Evolutionary conservation across 2,888 invertebrate genomes (phyloP).

Genomic region (Rhagonycha lutea): DNA sequence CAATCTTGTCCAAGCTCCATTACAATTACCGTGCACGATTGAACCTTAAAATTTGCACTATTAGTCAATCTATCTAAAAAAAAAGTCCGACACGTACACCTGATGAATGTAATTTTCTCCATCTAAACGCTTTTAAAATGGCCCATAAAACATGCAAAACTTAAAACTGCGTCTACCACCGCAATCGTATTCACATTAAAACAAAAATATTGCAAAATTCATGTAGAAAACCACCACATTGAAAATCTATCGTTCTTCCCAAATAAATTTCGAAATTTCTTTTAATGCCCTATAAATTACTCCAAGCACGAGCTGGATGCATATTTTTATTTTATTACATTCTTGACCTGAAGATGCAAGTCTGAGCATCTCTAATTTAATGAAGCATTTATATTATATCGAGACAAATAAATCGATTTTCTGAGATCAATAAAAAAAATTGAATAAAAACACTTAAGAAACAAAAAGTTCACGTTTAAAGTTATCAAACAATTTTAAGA

Average conservation of each 20-base stretch:
- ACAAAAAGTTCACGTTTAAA: not conserved
- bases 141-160: slow-evolving; percentile 10
- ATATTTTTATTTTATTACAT: slow-evolving; percentile 4
- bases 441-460: not conserved
- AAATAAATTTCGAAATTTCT: slow-evolving; percentile 1
- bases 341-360: not conserved
- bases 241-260: not conserved
- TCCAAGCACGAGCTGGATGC: not conserved
- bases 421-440: not conserved
- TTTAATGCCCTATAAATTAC: not conserved
- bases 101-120: slow-evolving; percentile 10
- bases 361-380: not conserved
- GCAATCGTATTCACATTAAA: slow-evolving; percentile 12
- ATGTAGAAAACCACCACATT: not conserved
- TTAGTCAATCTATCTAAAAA: slow-evolving; percentile 15
- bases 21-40: not conserved
- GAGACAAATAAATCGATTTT: not conserved
- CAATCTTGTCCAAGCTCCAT: slow-evolving; percentile 10
- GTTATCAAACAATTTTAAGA: not conserved
- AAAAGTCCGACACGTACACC: slow-evolving; percentile 21
- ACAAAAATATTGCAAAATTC: slow-evolving; percentile 11
- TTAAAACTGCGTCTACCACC: slow-evolving; percentile 16
- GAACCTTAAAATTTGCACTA: slow-evolving; percentile 16
- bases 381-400: not conserved
- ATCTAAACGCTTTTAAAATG: slow-evolving; percentile 15